phyloP scores from a whole-genome alignment of 1,140 invertebrate genomes.

The Dreissena rostriformis region DNA sequence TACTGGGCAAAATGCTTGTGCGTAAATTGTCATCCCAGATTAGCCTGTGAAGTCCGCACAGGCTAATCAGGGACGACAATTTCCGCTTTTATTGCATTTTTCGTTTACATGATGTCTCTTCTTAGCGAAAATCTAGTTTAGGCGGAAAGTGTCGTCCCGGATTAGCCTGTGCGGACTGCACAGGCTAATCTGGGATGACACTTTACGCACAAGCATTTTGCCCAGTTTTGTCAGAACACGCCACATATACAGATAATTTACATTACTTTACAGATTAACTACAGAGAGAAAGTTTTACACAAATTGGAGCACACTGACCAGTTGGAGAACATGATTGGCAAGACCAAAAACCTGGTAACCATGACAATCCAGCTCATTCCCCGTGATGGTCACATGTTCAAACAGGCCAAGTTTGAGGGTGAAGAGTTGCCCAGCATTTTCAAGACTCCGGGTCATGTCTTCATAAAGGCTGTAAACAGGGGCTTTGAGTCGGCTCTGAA shows the following conservation, averaged over 20 bases:
- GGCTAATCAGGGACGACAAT: too few species aligned
- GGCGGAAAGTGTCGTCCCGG: too few species aligned
- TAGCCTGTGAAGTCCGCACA: too few species aligned
- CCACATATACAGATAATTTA: neutral
- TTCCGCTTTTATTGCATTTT: too few species aligned
- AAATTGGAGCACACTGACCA: slow-evolving; percentile 73
- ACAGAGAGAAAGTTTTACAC: slow-evolving; percentile 88
- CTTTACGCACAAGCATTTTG: too few species aligned
- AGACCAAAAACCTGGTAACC: slow-evolving; percentile 68
- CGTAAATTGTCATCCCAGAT: too few species aligned
- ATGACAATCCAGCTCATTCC: slow-evolving; percentile 69
- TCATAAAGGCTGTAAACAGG: slow-evolving; percentile 80
- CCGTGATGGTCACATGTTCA: slow-evolving; percentile 55
- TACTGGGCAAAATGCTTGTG: too few species aligned
- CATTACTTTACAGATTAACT: slow-evolving; percentile 86
- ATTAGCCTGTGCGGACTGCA: too few species aligned
- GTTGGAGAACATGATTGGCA: slow-evolving; percentile 86
- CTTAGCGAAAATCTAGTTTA: too few species aligned
- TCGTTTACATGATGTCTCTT: too few species aligned
- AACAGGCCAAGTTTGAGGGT: slow-evolving; percentile 61
- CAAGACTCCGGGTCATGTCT: neutral
- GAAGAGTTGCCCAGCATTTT: slow-evolving; percentile 58
- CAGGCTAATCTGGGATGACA: too few species aligned
- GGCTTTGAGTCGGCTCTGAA: slow-evolving; percentile 81
- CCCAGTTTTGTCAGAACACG: too few species aligned